Conservation (phyloP, 1,140 invertebrate genomes). For the Drosophila elegans region DNA sequence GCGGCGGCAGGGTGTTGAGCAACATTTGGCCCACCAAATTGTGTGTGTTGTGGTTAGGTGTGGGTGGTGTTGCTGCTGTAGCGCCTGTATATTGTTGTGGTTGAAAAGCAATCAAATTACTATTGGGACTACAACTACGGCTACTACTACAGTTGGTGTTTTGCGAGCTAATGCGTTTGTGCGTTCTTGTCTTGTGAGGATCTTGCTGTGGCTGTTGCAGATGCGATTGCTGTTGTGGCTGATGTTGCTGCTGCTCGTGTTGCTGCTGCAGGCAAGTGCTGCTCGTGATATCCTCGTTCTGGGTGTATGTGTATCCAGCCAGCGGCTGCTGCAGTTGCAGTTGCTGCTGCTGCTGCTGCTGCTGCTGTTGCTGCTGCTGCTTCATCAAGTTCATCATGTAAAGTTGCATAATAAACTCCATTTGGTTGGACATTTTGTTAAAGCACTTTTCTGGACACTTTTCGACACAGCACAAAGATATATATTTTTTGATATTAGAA, state of each 20-base stretch:
- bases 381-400: constrained; percentile 84
- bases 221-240: constrained; percentile 30
- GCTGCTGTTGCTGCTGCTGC: constrained; percentile 80
- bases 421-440: constrained; percentile 78
- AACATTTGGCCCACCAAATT: constrained; percentile 65
- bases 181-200: constrained; percentile 70
- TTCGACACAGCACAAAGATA: constrained; percentile 47
- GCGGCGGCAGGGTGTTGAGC: constrained; percentile 59
- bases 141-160: constrained; percentile 84
- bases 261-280: constrained; percentile 72
- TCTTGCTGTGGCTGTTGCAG: constrained; percentile 52
- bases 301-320: constrained; percentile 51
- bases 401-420: constrained; percentile 83
- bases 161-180: constrained; percentile 79
- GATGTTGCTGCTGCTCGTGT: constrained; percentile 21
- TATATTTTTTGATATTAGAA: constrained; percentile 15
- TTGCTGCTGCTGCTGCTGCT: constrained; percentile 79
- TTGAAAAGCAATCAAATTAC: constrained; percentile 80
- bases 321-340: constrained; percentile 51
- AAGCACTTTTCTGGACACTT: constrained; percentile 26
- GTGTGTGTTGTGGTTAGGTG: constrained; percentile 55
- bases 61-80: constrained; percentile 44
- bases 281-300: constrained; percentile 76
- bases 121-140: constrained; percentile 85
- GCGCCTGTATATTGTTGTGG: constrained; percentile 55